These are phyloP conservation scores for Aphidius ervi DNA, from an alignment of 1,140 invertebrate species.

Conservation along the genomic window DNA sequence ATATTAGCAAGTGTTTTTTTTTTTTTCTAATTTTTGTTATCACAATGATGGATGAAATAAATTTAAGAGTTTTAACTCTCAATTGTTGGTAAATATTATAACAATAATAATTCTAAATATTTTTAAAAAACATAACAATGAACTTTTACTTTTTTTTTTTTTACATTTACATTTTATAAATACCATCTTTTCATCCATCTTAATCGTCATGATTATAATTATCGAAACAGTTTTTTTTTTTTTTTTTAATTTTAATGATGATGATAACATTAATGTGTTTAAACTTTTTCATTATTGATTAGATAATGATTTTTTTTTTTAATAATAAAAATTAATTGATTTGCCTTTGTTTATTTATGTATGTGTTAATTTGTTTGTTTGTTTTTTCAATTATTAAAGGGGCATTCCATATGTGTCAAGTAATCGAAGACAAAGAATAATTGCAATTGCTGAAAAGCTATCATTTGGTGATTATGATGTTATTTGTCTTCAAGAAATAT, in stretches of 20 bases:
- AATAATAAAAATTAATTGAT: conserved; percentile 3
- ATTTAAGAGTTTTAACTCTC: conserved; percentile 52
- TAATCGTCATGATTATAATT: no score
- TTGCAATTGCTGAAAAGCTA: conserved; percentile 75
- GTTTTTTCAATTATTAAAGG: conserved; percentile 57
- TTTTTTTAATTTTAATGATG: not conserved
- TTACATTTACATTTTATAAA: not conserved
- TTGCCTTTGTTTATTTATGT: conserved; percentile 10
- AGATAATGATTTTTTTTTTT: not conserved
- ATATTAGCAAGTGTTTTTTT: no score
- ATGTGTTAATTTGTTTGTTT: not conserved
- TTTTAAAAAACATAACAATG: no score
- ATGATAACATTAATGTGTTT: not conserved
- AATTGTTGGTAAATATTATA: conserved; percentile 59
- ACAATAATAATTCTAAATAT: not conserved
- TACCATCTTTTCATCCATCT: not conserved
- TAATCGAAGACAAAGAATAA: conserved; percentile 69
- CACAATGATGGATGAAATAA: conserved; percentile 31
- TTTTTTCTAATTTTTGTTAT: no score
- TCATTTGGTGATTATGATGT: conserved; percentile 72
- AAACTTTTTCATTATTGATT: no score
- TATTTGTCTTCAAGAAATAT: conserved; percentile 90
- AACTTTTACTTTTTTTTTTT: no score
- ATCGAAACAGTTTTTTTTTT: no score
- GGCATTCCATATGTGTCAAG: conserved; percentile 78